These are phyloP conservation scores for Bombus sylvicola DNA, from an alignment of 1,140 invertebrate species.

Conservation along the genomic window DNA sequence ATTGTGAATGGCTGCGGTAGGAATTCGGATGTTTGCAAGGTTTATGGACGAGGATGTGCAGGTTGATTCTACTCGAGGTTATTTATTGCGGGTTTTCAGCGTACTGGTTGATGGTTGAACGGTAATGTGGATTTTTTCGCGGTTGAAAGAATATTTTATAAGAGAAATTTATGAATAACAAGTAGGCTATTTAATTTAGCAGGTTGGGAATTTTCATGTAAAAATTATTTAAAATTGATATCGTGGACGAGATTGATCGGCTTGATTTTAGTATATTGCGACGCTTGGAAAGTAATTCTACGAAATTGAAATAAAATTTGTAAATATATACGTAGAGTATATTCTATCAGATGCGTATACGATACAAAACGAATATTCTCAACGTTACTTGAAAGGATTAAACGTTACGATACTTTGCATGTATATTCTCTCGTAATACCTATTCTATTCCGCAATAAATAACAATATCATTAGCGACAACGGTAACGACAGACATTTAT, in stretches of 20 bases:
- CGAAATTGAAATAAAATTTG: too few relatives aligned
- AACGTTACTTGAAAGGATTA: neutral
- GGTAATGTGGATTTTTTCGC: neutral
- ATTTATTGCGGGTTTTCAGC: neutral
- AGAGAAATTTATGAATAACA: neutral
- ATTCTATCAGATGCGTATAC: too few relatives aligned
- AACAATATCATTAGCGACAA: neutral
- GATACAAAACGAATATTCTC: too few relatives aligned
- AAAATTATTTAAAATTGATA: too few relatives aligned
- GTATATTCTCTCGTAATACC: neutral
- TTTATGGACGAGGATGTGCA: too few relatives aligned
- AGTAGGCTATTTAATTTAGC: too few relatives aligned
- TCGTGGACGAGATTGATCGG: too few relatives aligned
- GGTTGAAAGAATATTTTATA: neutral
- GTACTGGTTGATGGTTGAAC: neutral
- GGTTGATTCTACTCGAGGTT: neutral
- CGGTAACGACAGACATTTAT: neutral
- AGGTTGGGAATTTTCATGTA: too few relatives aligned
- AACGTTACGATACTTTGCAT: neutral
- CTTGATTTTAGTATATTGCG: too few relatives aligned
- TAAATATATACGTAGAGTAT: too few relatives aligned
- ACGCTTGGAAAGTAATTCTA: too few relatives aligned
- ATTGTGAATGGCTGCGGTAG: neutral
- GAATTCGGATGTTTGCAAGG: neutral
- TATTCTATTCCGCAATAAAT: neutral